Conservation (phyloP, 2,113 vertebrate species). For the Lagenorhynchus albirostris region DNA sequence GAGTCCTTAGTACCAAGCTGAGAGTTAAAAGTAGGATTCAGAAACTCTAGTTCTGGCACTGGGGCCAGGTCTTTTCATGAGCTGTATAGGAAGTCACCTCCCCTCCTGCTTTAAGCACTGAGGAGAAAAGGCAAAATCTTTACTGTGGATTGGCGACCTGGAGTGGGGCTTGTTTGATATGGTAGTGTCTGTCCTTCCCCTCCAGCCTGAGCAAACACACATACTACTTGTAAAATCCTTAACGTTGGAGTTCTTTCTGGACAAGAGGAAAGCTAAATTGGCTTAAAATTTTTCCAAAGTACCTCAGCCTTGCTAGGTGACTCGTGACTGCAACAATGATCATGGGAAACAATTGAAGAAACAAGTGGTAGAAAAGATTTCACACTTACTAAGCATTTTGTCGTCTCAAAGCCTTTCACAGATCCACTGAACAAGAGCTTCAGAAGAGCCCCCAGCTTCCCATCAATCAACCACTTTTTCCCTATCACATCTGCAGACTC, state of each 20-base stretch:
- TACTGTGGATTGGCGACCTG: not conserved
- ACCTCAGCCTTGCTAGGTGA: not conserved
- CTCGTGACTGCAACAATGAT: not conserved
- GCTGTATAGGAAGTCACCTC: not conserved
- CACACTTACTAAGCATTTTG: not conserved
- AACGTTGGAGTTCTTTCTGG: not conserved
- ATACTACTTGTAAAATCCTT: conserved; percentile 24
- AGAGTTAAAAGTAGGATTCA: conserved; percentile 11
- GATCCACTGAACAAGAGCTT: not conserved
- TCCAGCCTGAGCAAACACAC: not conserved
- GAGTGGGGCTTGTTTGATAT: not conserved
- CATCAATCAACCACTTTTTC: not conserved
- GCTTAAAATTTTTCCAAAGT: not conserved
- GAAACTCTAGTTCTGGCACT: not conserved
- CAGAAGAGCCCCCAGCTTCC: not conserved
- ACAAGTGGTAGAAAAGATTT: conserved; percentile 1
- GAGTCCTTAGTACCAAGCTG: not conserved
- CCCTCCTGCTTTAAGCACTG: not conserved
- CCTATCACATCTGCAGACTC: not conserved
- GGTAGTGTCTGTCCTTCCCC: not conserved
- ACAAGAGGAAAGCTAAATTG: not conserved
- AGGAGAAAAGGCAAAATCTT: not conserved
- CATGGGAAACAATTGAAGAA: not conserved
- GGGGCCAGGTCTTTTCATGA: not conserved
- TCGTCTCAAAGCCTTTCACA: not conserved